Evolutionary conservation across 2,888 invertebrate species (phyloP), one percentile per base, ranked within the genome.

Genomic region (Hirtodrosophila trivittata): DNA sequence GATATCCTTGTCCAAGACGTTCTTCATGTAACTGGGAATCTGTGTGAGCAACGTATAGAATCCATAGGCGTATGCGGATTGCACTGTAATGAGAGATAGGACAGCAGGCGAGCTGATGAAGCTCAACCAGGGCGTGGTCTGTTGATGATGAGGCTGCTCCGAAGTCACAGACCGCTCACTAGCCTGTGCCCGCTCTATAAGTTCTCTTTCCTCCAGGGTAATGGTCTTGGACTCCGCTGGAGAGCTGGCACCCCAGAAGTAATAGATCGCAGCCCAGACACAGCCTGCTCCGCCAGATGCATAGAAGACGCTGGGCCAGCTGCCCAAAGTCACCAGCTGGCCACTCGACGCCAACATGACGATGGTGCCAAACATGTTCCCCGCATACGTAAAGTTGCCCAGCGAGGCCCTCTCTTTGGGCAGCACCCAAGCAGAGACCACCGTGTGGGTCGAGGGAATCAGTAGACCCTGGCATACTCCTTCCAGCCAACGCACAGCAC

Each of bases 401-500:
- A 93, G 1, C 93, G 89, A 57, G 92, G 90, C 94, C 33, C 94
- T 91, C 81, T 94, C 94, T 4, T 92, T 91, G 0, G 92, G 86
- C 0, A 94, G 94, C 0, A 92, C 93, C 96, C 96, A 96, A 85
- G 94, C 95, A 1, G 95, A 93, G 21, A 95, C 90, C 37, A 95
- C 92, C 16, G 94, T 94, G 71, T 95, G 95, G 39, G 93, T 92
- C 28, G 93, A 92, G 0, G 96, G 95, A 76, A 94, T 94, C 13
- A 95, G 92, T 82, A 94, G 93, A 0, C 94, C 94, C 86, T 96
- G 95, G 6, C 93, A 92, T 0, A 97, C 91, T 0, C 97, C 97
- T 90, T 95, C 92, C 0, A 93, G 77, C 1, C 95, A 92, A 16
- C 96, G 92, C 43, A 93, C 90, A 0, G 43, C 97, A 92, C 67